Evolutionary conservation across 2,888 invertebrate genomes (phyloP), one percentile per base, ranked within the genome.

Genomic region (Odontocerum albicorne): DNA sequence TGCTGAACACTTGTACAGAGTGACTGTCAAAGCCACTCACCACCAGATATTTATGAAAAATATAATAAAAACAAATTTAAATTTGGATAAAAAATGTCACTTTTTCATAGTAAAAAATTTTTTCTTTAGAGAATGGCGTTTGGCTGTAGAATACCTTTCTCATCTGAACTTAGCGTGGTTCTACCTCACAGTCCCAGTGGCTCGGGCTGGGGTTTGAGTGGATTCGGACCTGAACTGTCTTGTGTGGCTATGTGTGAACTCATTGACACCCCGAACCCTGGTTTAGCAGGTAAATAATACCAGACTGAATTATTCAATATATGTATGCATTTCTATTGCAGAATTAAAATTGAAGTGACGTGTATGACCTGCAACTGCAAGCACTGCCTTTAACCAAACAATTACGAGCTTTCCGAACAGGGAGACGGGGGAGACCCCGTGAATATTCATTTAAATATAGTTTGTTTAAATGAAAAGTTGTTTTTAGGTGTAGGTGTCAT

Each of bases 241-340:
- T 87, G 89, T 66, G 78, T 92, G 40, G 91, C 90, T 2, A 72
- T 92, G 57, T 89, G 92, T 72, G 90, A 93, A 74, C 82, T 90
- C 47, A 81, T 92, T 40, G 82, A 89, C 69, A 84, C 89, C 66
- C 82, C 85, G 62, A 78, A 75, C 65, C 72, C 72, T 0, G 67
- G 72, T 27, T 64, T 69, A 7, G 71, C 68, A 62, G 75, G 51
- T 52, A 44, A n/a, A n/a, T n/a, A n/a, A n/a, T n/a, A n/a, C n/a
- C n/a, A n/a, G n/a, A n/a, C n/a, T 42, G 38, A 17, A 4, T 13
- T 15, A 1, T 4, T 38, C 8, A 17, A 38, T 38, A 8, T 35
- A 16, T 17, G 15, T 17, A 15, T n/a, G 6, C 12, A 39, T 6
- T 8, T 39, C 19, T 12, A 6, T 8, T 4, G 10, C 2, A 17